Base-by-base conservation (phyloP, 53 echinoderm and acorn worm genomes). In the Mesocentrotus franciscanus region DNA sequence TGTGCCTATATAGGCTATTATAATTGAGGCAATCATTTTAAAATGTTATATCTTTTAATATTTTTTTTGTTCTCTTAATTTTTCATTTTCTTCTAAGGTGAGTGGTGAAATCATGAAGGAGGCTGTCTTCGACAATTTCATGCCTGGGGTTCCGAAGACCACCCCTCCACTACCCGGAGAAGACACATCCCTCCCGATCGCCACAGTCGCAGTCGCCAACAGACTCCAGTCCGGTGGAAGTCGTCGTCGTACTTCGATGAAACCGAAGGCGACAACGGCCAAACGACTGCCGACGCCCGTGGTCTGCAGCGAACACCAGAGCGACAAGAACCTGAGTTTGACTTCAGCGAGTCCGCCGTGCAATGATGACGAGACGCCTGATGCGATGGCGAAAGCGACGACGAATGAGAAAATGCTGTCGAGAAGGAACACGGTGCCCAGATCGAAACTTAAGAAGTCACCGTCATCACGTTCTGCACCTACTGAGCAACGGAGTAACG, bases 171-270 rank as follows among this genome's bases (percentile, higher is more conserved):
- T 78, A 0, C 32, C 81, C 20, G 78, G 32, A 29, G 60, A 94
- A 57, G 76, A 94, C 62, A 27, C 39, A 8, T n/a, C 83, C 4
- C 8, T 60, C 2, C 94, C 94, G 0, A 94, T 94, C 36, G 59
- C 94, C 14, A 20, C 94, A 13, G 94, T 94, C 35, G 94, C 94
- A 4, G 83, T 83, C 20, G 84, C 94, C 61, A 81, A 94, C 84
- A 59, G 94, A 56, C 93, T 57, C 35, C 93, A 74, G 62, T 49
- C 74, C 39, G 17, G 66, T 27, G 75, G 32, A 24, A 24, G 72
- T 30, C 30, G 35, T 59, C 60, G 71, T 29, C 74, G 16, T 39
- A 56, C 39, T 9, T 56, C 66, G 15, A 7, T 33, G 59, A 42
- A 20, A 17, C 10, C 68, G 29, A 61, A 39, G 29, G 18, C 75